phyloP scores from a whole-genome alignment of 2,113 vertebrate species.

The Cairina moschata region DNA sequence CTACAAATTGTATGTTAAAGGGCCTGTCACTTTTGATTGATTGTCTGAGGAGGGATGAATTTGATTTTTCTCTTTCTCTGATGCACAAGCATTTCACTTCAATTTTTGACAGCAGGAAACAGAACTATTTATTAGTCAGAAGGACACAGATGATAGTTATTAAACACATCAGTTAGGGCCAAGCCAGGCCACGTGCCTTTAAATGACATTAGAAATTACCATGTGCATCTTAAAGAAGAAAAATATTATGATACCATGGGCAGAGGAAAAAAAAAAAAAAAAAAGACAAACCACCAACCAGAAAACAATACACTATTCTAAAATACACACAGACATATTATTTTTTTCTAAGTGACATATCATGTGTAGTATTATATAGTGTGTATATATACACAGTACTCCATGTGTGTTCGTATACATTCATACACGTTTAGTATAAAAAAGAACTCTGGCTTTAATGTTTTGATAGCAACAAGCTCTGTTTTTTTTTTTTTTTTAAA shows the following conservation, averaged over 20 bases:
- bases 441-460: background rate
- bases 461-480: background rate
- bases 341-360: background rate
- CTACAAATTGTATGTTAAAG: slow-evolving; percentile 83
- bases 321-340: background rate
- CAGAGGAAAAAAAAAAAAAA: background rate
- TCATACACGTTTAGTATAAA: background rate
- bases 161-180: slow-evolving; percentile 72
- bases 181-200: background rate
- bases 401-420: too few species aligned
- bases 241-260: background rate
- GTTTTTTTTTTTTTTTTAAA: too few species aligned
- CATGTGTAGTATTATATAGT: too few species aligned
- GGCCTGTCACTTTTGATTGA: slow-evolving; percentile 90
- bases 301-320: background rate
- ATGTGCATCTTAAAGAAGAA: slow-evolving; percentile 29
- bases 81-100: slow-evolving; percentile 68
- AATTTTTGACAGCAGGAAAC: slow-evolving; percentile 83
- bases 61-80: slow-evolving; percentile 83
- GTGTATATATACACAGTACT: background rate
- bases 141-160: slow-evolving; percentile 83
- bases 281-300: background rate
- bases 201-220: slow-evolving; percentile 17
- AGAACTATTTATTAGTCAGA: slow-evolving; percentile 76
- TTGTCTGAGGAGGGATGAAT: slow-evolving; percentile 84